Conservation (phyloP, 2,113 vertebrate species). For the Phocoena phocoena region DNA sequence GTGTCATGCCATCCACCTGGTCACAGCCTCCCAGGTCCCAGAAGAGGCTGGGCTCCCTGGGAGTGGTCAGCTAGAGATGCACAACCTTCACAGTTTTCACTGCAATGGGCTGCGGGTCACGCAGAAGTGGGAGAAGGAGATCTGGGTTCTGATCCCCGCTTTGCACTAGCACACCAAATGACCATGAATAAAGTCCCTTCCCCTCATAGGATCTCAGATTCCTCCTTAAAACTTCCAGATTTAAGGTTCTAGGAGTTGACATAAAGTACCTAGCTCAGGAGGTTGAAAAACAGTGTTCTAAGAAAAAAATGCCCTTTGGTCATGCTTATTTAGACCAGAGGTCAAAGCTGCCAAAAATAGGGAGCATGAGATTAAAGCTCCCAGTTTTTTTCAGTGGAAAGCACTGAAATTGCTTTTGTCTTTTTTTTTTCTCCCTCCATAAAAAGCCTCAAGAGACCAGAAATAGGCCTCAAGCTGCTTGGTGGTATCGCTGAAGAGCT, state of each 20-base stretch:
- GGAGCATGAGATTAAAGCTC: background rate
- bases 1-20: background rate
- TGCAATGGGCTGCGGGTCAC: background rate
- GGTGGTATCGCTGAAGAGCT: background rate
- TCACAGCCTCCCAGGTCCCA: background rate
- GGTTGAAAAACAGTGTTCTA: background rate
- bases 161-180: background rate
- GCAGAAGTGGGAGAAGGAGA: background rate
- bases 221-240: background rate
- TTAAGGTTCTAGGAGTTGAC: background rate
- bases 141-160: background rate
- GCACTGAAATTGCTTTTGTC: background rate
- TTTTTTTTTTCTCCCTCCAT: rapidly evolving
- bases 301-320: background rate
- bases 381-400: background rate
- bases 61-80: background rate
- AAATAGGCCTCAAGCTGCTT: background rate
- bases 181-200: background rate
- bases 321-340: background rate
- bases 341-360: background rate
- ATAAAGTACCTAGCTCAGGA: background rate
- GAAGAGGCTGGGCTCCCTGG: background rate
- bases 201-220: background rate
- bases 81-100: background rate
- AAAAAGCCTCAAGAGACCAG: background rate